Conservation (phyloP, 1,140 invertebrate genomes). For the Nylanderia fulva region DNA sequence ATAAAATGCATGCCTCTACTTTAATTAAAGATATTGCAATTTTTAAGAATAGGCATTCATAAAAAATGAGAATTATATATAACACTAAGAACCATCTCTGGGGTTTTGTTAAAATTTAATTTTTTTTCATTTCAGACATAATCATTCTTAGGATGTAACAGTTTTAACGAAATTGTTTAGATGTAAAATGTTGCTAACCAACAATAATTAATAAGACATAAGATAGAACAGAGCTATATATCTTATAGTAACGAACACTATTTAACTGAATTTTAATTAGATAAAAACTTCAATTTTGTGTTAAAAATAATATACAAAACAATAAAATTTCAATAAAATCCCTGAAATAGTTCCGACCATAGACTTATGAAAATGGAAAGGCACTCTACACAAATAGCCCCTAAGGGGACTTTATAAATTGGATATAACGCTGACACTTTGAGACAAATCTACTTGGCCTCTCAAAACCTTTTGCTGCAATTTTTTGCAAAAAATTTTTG, state of each 20-base stretch:
- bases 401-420: conserved; percentile 79
- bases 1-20: neutral
- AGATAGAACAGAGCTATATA: neutral
- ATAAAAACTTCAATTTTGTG: neutral
- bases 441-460: conserved; percentile 86
- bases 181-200: neutral
- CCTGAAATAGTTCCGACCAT: neutral
- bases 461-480: conserved; percentile 85
- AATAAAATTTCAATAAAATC: conserved; percentile 11
- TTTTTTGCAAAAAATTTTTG: conserved; percentile 86
- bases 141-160: neutral
- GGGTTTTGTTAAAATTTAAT: conserved; percentile 9
- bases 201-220: neutral
- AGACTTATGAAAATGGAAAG: conserved; percentile 12
- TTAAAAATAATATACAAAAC: neutral
- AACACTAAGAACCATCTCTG: conserved; percentile 9
- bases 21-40: neutral
- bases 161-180: neutral
- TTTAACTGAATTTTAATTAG: neutral
- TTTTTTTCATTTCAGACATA: neutral
- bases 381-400: neutral
- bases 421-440: conserved; percentile 85
- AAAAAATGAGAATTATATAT: neutral
- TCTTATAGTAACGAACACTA: neutral
- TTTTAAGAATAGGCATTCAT: conserved; percentile 1